Conservation (phyloP, 2,888 invertebrate genomes). For the Rhingia campestris region DNA sequence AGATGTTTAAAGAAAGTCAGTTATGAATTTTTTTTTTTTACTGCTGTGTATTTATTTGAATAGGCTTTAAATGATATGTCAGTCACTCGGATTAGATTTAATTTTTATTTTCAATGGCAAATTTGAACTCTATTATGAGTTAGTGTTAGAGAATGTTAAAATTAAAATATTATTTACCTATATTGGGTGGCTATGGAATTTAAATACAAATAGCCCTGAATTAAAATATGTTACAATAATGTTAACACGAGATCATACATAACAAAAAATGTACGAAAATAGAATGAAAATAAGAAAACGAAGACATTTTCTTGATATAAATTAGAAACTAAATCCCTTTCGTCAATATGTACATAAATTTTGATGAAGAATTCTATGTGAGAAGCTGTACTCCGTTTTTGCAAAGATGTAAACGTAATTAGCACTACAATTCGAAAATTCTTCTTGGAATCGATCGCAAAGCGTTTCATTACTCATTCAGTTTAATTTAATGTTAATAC, state of each 20-base stretch:
- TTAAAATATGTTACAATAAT: too few species aligned
- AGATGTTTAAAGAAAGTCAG: conserved; percentile 32
- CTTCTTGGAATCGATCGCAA: background rate
- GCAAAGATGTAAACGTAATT: conserved; percentile 14
- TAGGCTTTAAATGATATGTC: too few species aligned
- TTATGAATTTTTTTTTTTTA: background rate
- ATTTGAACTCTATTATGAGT: too few species aligned
- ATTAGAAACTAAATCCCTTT: background rate
- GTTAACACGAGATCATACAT: too few species aligned
- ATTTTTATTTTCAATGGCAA: too few species aligned
- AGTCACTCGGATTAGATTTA: too few species aligned
- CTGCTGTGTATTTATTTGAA: conserved; percentile 1
- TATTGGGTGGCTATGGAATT: too few species aligned
- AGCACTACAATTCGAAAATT: conserved; percentile 2
- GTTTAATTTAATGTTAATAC: background rate
- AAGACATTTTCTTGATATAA: background rate
- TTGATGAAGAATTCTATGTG: background rate
- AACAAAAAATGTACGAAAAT: too few species aligned
- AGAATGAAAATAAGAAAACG: background rate
- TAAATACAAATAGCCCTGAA: too few species aligned
- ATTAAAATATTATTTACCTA: too few species aligned
- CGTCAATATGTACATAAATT: background rate
- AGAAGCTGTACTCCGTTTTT: background rate
- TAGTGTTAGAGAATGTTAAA: too few species aligned
- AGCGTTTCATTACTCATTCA: background rate